A percentile compares a stretch with the other conserved stretches of the same genome.
Conservation (phyloP, 2,888 invertebrate species). For the Ormyrus nitidulus region DNA sequence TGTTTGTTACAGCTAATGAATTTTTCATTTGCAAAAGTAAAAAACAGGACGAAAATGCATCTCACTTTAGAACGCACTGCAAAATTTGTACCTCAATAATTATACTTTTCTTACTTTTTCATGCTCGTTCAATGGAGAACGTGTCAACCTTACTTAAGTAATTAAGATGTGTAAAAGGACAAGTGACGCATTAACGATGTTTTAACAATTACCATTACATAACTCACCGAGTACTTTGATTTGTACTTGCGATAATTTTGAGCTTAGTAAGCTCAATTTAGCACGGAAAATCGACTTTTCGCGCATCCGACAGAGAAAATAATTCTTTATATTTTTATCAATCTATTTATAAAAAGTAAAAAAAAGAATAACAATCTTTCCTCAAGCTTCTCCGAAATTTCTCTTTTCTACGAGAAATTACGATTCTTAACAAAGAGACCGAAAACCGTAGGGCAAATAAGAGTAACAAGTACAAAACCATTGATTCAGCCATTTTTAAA, state of each 20-base stretch:
- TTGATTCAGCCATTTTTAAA: constrained; percentile 36
- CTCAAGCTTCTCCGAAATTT: neutral
- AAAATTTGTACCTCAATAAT: constrained; percentile 60
- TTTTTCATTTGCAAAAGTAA: constrained; percentile 55
- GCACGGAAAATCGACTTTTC: constrained; percentile 36
- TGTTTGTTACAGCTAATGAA: constrained; percentile 43
- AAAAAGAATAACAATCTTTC: constrained; percentile 39
- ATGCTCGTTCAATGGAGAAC: constrained; percentile 8
- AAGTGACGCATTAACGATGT: constrained; percentile 41
- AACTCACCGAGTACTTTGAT: constrained; percentile 51
- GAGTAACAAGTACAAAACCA: constrained; percentile 41
- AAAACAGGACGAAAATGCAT: constrained; percentile 52
- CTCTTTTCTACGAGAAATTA: constrained; percentile 9
- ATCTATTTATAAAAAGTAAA: constrained; percentile 49
- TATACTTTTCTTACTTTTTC: constrained; percentile 34
- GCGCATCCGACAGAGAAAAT: constrained; percentile 27
- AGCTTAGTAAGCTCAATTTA: constrained; percentile 34
- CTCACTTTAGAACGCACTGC: constrained; percentile 18
- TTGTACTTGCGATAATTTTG: constrained; percentile 50
- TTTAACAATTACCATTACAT: constrained; percentile 47
- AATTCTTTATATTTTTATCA: constrained; percentile 17
- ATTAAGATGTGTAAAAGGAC: constrained; percentile 34
- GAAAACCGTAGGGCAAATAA: constrained; percentile 37
- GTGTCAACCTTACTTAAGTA: constrained; percentile 7
- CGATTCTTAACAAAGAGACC: constrained; percentile 24